A percentile compares a stretch with the other conserved stretches of the same genome.
phyloP scores from a whole-genome alignment of 2,113 vertebrate genomes.

The Calyptomena viridis region DNA sequence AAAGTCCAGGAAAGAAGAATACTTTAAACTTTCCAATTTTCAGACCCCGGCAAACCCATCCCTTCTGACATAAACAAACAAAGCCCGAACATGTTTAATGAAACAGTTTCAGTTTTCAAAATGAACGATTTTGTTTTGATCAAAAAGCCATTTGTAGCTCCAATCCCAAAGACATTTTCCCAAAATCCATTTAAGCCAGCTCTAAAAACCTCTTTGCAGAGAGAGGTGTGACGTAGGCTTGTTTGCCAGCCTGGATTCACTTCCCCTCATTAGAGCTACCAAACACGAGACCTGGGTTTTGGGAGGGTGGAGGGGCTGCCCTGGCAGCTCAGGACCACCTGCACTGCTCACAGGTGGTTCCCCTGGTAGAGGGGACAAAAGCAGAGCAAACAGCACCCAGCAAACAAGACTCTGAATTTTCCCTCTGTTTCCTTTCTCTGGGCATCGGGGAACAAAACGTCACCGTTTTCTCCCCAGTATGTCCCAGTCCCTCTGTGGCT shows the following conservation, averaged over 20 bases:
- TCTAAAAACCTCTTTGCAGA: not conserved
- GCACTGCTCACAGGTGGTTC: not conserved
- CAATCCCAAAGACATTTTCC: not conserved
- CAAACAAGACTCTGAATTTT: accelerated
- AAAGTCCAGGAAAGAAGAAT: not conserved
- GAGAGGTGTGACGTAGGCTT: not conserved
- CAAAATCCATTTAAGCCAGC: not conserved
- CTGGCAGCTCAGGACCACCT: not conserved
- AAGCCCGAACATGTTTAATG: conserved; percentile 61
- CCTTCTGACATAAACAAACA: conserved; percentile 26
- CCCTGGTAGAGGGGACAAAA: not conserved
- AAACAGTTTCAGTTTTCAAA: conserved; percentile 43
- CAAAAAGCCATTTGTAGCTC: conserved; percentile 37
- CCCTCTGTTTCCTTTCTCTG: accelerated
- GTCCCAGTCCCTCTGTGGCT: not conserved
- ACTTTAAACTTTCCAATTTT: conserved; percentile 32
- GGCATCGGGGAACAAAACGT: accelerated
- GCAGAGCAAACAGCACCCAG: not conserved
- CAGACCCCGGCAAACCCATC: not conserved
- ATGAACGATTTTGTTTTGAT: not conserved
- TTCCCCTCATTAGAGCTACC: not conserved
- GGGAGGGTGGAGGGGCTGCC: not conserved
- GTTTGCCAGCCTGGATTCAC: not conserved
- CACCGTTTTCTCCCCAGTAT: accelerated
- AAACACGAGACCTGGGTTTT: not conserved